These are phyloP conservation scores for Luperina nickerlii DNA, from an alignment of 2,888 invertebrate genomes.

Conservation along the genomic window DNA sequence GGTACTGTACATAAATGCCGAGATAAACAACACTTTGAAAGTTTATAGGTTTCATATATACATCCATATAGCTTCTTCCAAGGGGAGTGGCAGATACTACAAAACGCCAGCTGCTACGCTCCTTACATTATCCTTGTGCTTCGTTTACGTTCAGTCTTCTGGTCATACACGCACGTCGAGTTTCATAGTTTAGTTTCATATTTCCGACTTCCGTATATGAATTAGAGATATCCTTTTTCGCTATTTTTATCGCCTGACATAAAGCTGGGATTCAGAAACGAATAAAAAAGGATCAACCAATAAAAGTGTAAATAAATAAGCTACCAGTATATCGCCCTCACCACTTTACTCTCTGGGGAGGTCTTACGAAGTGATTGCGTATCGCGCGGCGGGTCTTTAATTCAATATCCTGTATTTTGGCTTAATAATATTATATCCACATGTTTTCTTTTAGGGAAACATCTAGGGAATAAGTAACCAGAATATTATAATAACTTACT, in stretches of 20 bases:
- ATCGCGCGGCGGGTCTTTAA: not conserved
- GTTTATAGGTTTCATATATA: not conserved
- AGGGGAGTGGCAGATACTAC: not conserved
- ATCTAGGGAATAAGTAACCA: not conserved
- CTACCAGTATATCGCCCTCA: not conserved
- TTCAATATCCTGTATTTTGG: constrained; percentile 5
- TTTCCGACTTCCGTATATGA: not conserved
- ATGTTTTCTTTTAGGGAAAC: not conserved
- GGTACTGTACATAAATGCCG: not conserved
- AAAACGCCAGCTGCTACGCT: not conserved
- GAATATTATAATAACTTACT: not conserved
- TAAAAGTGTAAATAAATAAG: constrained; percentile 29
- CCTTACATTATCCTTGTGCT: no score
- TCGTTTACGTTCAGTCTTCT: not conserved
- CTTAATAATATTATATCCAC: not conserved
- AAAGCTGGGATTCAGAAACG: not conserved
- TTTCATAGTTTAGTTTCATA: not conserved
- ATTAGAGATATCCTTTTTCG: not conserved
- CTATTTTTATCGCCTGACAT: not conserved
- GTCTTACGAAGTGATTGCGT: constrained; percentile 5
- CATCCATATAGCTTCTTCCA: no score
- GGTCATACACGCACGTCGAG: not conserved
- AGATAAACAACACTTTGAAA: not conserved
- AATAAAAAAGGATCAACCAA: constrained; percentile 15
- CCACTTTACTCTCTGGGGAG: not conserved